Conservation (phyloP, 1,140 invertebrate genomes). For the Tetragnatha versicolor region DNA sequence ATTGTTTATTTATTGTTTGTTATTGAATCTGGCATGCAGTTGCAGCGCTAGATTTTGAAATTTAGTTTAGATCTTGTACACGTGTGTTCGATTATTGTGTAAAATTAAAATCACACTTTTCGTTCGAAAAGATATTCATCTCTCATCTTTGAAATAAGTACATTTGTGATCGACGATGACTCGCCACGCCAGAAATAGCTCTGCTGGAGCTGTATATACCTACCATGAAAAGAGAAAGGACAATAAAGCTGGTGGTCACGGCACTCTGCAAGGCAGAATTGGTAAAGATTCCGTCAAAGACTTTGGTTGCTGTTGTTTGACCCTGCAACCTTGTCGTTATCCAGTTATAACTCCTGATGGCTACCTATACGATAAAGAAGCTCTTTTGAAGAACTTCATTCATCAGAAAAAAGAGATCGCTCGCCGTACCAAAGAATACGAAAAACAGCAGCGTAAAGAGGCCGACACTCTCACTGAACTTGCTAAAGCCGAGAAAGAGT, state of each 20-base stretch:
- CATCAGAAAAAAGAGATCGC: slow-evolving; percentile 93
- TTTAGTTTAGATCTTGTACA: no score
- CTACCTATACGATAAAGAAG: slow-evolving; percentile 96
- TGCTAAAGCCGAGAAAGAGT: slow-evolving; percentile 74
- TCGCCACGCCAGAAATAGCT: slow-evolving; percentile 95
- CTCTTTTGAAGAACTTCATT: slow-evolving; percentile 94
- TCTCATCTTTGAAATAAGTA: no score
- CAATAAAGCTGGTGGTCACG: slow-evolving; percentile 75
- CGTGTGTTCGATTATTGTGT: no score
- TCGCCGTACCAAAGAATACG: slow-evolving; percentile 90
- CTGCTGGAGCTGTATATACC: slow-evolving; percentile 96
- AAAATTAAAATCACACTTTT: no score
- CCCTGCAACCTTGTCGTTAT: slow-evolving; percentile 93
- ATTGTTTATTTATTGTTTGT: no score
- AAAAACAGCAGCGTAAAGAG: slow-evolving; percentile 78
- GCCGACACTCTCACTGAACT: slow-evolving; percentile 70
- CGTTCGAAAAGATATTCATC: no score
- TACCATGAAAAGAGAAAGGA: slow-evolving; percentile 99
- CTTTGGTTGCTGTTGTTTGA: slow-evolving; percentile 98
- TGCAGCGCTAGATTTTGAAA: no score
- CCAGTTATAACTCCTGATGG: slow-evolving; percentile 91
- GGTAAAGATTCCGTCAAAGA: slow-evolving; percentile 97
- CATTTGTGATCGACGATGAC: no score
- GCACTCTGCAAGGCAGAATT: slow-evolving; percentile 71
- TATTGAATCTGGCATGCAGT: no score